Conservation (phyloP, 2,888 invertebrate species). For the Drosophila austrosaltans region DNA sequence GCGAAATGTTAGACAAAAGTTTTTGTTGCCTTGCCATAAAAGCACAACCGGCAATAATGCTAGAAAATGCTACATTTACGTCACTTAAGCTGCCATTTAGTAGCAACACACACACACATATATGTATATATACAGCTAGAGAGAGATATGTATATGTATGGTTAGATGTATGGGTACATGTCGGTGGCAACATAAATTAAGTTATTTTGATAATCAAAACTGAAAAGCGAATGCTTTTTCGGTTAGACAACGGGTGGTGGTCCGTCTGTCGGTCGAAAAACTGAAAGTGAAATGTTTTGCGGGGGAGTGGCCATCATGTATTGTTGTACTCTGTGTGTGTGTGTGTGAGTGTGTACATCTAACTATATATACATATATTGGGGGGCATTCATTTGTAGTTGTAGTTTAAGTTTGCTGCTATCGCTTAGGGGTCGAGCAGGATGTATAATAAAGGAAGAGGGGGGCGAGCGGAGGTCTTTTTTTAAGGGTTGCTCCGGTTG, state of each 20-base stretch:
- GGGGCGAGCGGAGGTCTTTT: conserved; percentile 17
- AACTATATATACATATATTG: not conserved
- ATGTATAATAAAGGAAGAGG: not conserved
- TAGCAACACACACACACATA: conserved; percentile 28
- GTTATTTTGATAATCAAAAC: conserved; percentile 76
- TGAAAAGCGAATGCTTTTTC: conserved; percentile 67
- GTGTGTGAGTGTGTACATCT: not conserved
- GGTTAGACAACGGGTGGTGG: conserved; percentile 44
- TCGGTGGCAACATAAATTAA: conserved; percentile 63
- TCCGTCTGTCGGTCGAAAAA: conserved; percentile 2
- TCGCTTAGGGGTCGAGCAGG: not conserved
- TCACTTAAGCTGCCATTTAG: conserved; percentile 73
- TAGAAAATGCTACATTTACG: conserved; percentile 68
- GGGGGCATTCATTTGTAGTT: conserved; percentile 70
- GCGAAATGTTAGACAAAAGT: conserved; percentile 53
- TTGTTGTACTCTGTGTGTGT: not conserved
- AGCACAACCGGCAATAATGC: conserved; percentile 41
- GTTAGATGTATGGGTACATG: conserved; percentile 25
- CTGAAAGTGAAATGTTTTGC: conserved; percentile 8
- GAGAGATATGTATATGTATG: conserved; percentile 27
- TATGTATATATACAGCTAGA: conserved; percentile 19
- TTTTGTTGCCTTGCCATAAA: conserved; percentile 51
- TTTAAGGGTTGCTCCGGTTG: conserved; percentile 63
- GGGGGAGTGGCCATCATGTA: not conserved
- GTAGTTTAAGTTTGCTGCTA: conserved; percentile 30